Evolutionary conservation across 2,888 invertebrate species (phyloP), one percentile per base, ranked within the genome.

Genomic region (Ctena decussata): DNA sequence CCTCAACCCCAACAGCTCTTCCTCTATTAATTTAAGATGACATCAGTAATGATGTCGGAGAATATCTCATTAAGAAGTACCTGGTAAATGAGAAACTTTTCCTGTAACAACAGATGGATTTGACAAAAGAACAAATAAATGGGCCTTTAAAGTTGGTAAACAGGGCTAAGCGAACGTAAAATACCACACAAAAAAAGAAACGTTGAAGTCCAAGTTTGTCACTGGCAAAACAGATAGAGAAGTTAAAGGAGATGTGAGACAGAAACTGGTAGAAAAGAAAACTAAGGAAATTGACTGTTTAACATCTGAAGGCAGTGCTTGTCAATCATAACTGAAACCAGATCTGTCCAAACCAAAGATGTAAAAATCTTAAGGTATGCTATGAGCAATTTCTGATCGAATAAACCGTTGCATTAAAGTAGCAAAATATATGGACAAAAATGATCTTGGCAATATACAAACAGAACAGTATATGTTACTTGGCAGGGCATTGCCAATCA

Each of bases 301-400:
- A 0, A 72, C 44, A 21, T 72, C 77, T 18, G 35, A 71, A n/a
- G 70, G 39, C 65, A 83, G 79, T 32, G 78, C 73, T 35, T 83
- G 83, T 49, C 60, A 60, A 27, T 24, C 60, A 24, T 30, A 27
- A 60, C 30, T 60, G 3, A 60, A 60, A 18, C 60, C 60, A 30
- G 60, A 60, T 30, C 27, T 30, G 27, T 60, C 60, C 1, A 82
- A 82, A 65, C 72, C 75, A 41, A 80, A 74, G 41, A 70, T 80
- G 15, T 18, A 41, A 24, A 80, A 81, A 41, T 24, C 76, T 1
- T 27, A 11, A 37, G 77, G 77, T 32, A 70, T 77, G 15, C 35
- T 46, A 27, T 1, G 60, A 11, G 60, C 60, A 60, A 30, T 60
- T 8, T 27, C 5, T 24, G 60, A 24, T 27, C 30, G 8, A 30